Conservation (phyloP, 2,888 invertebrate genomes). For the Chydorus sphaericus region DNA sequence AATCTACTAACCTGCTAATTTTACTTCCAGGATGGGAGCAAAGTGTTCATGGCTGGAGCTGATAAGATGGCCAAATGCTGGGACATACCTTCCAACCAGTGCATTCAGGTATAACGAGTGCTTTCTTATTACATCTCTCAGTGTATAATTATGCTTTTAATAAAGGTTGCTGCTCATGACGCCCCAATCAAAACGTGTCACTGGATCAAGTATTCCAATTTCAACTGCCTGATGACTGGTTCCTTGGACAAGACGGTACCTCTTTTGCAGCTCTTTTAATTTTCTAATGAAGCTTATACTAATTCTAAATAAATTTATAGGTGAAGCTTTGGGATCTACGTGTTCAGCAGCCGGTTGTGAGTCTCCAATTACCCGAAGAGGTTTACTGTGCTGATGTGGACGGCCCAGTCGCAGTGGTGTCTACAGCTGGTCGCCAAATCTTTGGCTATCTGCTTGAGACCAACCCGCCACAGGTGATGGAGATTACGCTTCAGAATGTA, state of each 20-base stretch:
- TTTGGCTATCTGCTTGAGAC: slow-evolving; percentile 89
- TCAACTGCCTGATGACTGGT: slow-evolving; percentile 95
- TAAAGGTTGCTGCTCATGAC: slow-evolving; percentile 72
- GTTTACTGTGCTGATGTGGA: slow-evolving; percentile 96
- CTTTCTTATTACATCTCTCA: too few relatives aligned
- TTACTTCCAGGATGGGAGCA: slow-evolving; percentile 65
- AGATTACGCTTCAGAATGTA: too few relatives aligned
- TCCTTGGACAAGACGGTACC: slow-evolving; percentile 96
- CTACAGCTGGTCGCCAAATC: slow-evolving; percentile 78
- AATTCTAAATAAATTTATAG: too few relatives aligned
- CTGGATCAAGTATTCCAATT: slow-evolving; percentile 89
- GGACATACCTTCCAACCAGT: slow-evolving; percentile 81
- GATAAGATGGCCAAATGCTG: slow-evolving; percentile 88
- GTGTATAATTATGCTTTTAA: background rate
- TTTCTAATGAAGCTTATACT: too few relatives aligned
- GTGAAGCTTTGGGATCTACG: slow-evolving; percentile 94
- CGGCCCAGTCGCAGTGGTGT: slow-evolving; percentile 97
- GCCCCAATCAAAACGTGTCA: slow-evolving; percentile 92
- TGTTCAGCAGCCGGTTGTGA: slow-evolving; percentile 74
- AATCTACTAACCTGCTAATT: slow-evolving; percentile 7
- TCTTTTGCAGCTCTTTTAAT: too few relatives aligned
- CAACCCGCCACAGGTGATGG: slow-evolving; percentile 82
- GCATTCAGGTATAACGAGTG: slow-evolving; percentile 41
- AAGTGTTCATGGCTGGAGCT: slow-evolving; percentile 79
- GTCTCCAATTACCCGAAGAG: slow-evolving; percentile 77